Evolutionary conservation across 1,140 invertebrate genomes (phyloP).

Genomic region (Scaptomyza graminum): DNA sequence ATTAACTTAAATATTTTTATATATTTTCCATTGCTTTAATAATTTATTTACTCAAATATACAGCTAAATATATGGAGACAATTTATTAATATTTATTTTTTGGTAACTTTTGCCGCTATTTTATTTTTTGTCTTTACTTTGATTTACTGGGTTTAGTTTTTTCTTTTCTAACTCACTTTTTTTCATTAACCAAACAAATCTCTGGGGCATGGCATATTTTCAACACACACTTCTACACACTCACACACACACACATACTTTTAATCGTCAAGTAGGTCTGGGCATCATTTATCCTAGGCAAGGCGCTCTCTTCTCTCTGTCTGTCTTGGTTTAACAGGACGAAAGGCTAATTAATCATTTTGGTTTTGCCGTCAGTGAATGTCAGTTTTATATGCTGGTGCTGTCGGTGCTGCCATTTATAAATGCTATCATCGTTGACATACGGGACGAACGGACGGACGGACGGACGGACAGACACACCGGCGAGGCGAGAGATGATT

Average conservation of each 20-base stretch:
- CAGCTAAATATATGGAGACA: no score
- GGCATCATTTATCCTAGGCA: slow-evolving; percentile 44
- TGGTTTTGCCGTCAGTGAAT: slow-evolving; percentile 63
- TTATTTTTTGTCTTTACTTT: no score
- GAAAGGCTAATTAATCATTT: slow-evolving; percentile 69
- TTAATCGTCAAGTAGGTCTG: background rate
- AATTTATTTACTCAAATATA: no score
- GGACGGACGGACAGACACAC: no score
- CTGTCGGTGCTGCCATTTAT: slow-evolving; percentile 76
- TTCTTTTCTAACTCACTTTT: background rate
- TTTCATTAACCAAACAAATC: slow-evolving; percentile 35
- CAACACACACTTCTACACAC: slow-evolving; percentile 17
- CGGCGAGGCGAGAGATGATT: no score
- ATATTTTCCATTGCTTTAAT: no score
- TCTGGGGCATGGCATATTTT: slow-evolving; percentile 42
- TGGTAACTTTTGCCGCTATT: no score
- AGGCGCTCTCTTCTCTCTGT: background rate
- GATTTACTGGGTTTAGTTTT: background rate
- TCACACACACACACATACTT: slow-evolving; percentile 9
- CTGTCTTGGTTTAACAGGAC: background rate
- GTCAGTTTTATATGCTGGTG: slow-evolving; percentile 81
- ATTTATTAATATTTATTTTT: no score
- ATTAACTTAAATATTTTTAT: no score
- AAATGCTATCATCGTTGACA: slow-evolving; percentile 56
- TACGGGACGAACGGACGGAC: slow-evolving; percentile 5